Conservation (phyloP, 2,797 vertebrate species). For the Ptychadena robeensis region DNA sequence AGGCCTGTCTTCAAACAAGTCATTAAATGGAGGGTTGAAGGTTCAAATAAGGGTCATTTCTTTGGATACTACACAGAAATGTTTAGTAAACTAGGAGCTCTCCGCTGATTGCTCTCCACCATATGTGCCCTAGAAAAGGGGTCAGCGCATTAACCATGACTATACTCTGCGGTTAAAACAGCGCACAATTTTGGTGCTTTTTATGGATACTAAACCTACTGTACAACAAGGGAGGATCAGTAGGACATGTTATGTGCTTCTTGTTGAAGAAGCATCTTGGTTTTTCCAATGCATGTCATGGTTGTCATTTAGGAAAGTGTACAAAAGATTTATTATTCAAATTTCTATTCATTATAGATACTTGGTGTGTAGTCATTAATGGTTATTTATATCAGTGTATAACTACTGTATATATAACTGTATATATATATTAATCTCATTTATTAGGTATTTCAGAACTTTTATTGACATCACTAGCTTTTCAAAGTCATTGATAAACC, state of each 20-base stretch:
- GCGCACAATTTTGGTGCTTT: background rate
- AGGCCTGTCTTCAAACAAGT: slow-evolving; percentile 99
- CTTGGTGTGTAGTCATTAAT: no score
- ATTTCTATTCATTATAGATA: no score
- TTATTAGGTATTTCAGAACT: no score
- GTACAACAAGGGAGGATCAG: background rate
- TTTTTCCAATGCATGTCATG: no score
- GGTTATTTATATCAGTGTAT: no score
- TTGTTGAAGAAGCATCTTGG: background rate
- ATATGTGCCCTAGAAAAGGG: slow-evolving; percentile 41
- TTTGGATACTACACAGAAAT: slow-evolving; percentile 93
- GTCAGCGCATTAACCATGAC: background rate
- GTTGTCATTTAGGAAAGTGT: background rate
- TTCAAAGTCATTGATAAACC: no score
- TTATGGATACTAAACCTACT: slow-evolving; percentile 7
- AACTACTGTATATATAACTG: no score
- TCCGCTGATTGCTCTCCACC: slow-evolving; percentile 46
- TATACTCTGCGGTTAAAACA: slow-evolving; percentile 15
- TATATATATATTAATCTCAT: no score
- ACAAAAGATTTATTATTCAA: no score
- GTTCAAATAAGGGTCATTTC: slow-evolving; percentile 93
- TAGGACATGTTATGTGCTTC: no score
- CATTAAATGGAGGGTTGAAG: slow-evolving; percentile 97
- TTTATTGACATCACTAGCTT: no score
- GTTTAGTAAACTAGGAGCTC: slow-evolving; percentile 65